Percentiles rank a stretch among this genome's conserved stretches.
Conservation (phyloP, 2,797 vertebrate genomes). For the Rhadinocentrus ornatus region DNA sequence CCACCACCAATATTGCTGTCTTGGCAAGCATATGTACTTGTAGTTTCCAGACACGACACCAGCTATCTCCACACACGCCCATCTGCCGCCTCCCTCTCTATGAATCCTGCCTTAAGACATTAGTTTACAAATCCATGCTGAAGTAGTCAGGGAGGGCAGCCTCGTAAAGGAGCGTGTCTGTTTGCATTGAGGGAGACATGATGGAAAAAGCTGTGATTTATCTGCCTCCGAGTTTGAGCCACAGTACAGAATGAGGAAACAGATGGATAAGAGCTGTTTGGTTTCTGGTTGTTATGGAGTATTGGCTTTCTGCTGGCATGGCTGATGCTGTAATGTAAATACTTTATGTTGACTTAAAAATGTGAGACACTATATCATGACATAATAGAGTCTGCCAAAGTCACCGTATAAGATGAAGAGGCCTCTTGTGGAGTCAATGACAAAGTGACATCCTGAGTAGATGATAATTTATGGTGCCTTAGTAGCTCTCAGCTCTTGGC, state of each 20-base stretch:
- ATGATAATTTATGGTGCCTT: conserved; percentile 64
- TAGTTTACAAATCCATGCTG: conserved; percentile 66
- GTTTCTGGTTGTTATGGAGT: conserved; percentile 60
- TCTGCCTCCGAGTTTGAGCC: conserved; percentile 44
- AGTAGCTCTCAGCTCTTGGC: conserved; percentile 47
- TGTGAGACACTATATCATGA: conserved; percentile 43
- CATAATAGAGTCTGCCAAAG: conserved; percentile 52
- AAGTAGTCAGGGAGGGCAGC: conserved; percentile 56
- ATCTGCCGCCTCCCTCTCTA: conserved; percentile 57
- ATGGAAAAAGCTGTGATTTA: conserved; percentile 72
- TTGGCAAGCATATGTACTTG: conserved; percentile 50
- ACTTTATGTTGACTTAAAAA: conserved; percentile 62
- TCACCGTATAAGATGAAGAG: conserved; percentile 55
- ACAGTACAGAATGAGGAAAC: conserved; percentile 66
- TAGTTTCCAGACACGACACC: conserved; percentile 67
- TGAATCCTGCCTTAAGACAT: conserved; percentile 69
- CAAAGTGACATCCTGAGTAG: conserved; percentile 60
- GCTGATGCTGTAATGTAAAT: conserved; percentile 49
- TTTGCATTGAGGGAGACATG: conserved; percentile 71
- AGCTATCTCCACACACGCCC: conserved; percentile 58
- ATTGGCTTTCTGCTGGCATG: conserved; percentile 53
- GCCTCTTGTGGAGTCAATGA: conserved; percentile 58
- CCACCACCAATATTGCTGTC: conserved; percentile 53
- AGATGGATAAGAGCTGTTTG: conserved; percentile 64
- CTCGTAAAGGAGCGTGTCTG: conserved; percentile 66